Base-by-base conservation (phyloP, 2,113 vertebrate genomes). In the Equus quagga region DNA sequence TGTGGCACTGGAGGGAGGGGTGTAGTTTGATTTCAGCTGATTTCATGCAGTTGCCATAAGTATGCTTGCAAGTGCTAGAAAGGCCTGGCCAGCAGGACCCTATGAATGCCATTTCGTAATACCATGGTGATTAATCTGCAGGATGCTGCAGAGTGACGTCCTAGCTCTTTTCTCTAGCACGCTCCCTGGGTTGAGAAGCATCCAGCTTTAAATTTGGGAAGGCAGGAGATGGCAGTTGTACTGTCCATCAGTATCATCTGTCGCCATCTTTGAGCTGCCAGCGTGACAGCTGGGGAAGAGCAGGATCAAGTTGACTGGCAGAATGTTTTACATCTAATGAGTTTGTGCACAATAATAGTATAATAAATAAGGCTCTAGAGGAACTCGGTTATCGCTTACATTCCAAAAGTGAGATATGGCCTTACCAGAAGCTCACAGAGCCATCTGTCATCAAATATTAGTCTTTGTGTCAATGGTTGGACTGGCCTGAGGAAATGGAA, bases 391-490 rank as follows among this genome's bases (percentile, higher is more conserved):
- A 96, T 98, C 70, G 1, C 98, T 95, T 31, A 0, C 44, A 70
- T 98, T 86, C 91, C 90, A 7, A 94, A 96, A 97, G 96, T 92
- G 95, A 98, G 98, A 97, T 83, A 97, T 3, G 90, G 98, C 96
- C 94, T 83, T 81, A 36, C 51, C n/a, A 7, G 95, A 44, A 91
- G 97, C 98, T 98, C 97, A 97, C 49, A 11, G 80, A 98, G 96
- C 97, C 98, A 97, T 98, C 98, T 97, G 98, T 98, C 98, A 98
- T 84, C 97, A 98, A 98, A 98, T 98, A 98, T 2, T 69, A 97
- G 97, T 82, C 90, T 46, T 49, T 91, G 14, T 36, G 91, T 54
- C 93, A 94, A 65, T 60, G 84, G 94, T 96, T 93, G 79, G 91
- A 83, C 96, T 4, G 54, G 97, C 15, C 92, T 1, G 92, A 89